Percentiles rank a stretch among this genome's conserved stretches.
Conservation (phyloP, 2,888 invertebrate genomes). For the Dicyrtoma fusca region DNA sequence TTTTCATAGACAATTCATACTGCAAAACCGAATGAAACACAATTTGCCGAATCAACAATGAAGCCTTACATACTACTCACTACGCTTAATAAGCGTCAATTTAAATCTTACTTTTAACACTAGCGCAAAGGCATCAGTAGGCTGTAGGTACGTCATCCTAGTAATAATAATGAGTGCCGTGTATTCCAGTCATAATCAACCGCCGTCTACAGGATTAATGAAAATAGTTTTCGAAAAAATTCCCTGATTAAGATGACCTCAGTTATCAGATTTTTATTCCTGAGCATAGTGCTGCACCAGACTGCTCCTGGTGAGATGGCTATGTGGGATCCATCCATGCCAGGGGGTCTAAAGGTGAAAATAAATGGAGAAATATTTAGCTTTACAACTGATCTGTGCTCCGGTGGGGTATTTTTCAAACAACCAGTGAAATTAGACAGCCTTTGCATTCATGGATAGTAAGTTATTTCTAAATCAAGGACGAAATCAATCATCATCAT, state of each 20-base stretch:
- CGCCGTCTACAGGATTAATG: too few species aligned
- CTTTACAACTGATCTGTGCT: slow-evolving; percentile 22
- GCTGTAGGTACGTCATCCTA: background rate
- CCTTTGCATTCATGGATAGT: slow-evolving; percentile 26
- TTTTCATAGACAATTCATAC: too few species aligned
- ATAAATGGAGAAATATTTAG: slow-evolving; percentile 19
- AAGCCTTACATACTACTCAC: too few species aligned
- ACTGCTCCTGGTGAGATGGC: background rate
- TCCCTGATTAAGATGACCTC: too few species aligned
- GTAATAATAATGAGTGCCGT: background rate
- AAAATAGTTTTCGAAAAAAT: too few species aligned
- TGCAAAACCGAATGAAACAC: too few species aligned
- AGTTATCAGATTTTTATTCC: too few species aligned
- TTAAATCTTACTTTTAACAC: too few species aligned
- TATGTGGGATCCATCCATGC: slow-evolving; percentile 21
- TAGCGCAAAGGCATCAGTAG: background rate
- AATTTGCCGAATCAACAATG: too few species aligned
- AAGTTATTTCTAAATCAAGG: slow-evolving; percentile 4
- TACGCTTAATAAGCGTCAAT: too few species aligned
- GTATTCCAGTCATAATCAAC: background rate
- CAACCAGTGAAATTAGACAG: slow-evolving; percentile 12
- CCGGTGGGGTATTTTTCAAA: slow-evolving; percentile 25
- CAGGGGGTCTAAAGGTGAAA: slow-evolving; percentile 15
- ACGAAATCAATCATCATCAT: too few species aligned
- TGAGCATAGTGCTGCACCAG: background rate